Conservation (phyloP, 2,113 vertebrate genomes). For the Microtus oregoni region DNA sequence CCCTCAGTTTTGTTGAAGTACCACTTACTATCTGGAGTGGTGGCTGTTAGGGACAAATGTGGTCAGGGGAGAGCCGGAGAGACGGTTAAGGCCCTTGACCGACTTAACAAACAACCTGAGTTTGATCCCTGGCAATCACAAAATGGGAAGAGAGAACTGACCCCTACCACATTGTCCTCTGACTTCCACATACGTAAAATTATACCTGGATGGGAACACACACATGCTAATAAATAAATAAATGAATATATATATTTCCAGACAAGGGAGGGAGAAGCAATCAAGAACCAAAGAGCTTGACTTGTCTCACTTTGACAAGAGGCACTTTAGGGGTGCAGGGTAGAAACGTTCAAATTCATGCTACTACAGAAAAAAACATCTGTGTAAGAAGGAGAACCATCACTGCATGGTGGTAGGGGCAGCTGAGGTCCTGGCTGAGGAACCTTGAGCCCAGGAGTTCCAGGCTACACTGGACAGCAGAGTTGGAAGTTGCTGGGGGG, state of each 20-base stretch:
- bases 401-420: background rate
- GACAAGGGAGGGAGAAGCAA: background rate
- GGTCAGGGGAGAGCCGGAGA: background rate
- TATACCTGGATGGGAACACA: background rate
- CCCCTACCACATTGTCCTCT: background rate
- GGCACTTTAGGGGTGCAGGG: background rate
- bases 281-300: background rate
- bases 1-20: background rate
- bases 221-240: background rate
- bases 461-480: background rate
- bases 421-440: background rate
- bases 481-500: too few relatives aligned
- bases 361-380: background rate
- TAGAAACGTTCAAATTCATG: background rate
- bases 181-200: background rate
- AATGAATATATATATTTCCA: background rate
- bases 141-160: background rate
- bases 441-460: background rate
- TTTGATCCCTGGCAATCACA: background rate
- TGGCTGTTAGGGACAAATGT: fast-evolving
- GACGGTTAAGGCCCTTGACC: background rate
- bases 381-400: background rate
- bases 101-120: background rate
- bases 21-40: background rate
- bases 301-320: background rate